phyloP scores from a whole-genome alignment of 1,140 invertebrate species.

The fruit fly (Drosophila melanogaster) region Release_6_plus_ISO1_MT NT_037436.4:3396001-3396500 shows the following conservation, averaged over 20 bases:
- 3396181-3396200: slow-evolving; percentile 19
- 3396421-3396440: slow-evolving; percentile 29
- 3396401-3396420: slow-evolving; percentile 29
- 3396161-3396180: slow-evolving; percentile 34
- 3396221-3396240: not conserved
- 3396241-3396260: too few relatives aligned
- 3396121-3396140: slow-evolving; percentile 70
- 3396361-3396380: slow-evolving; percentile 69
- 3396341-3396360: slow-evolving; percentile 26
- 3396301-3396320: not conserved
- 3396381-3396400: slow-evolving; percentile 69
- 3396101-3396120: slow-evolving; percentile 69
- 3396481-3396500: slow-evolving; percentile 84
- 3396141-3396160: slow-evolving; percentile 76
- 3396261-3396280: too few relatives aligned
- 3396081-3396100: slow-evolving; percentile 83
- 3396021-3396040: slow-evolving; percentile 35
- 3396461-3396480: slow-evolving; percentile 83
- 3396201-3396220: not conserved
- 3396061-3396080: slow-evolving; percentile 82
- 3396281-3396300: too few relatives aligned
- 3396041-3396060: slow-evolving; percentile 82
- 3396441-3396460: slow-evolving; percentile 54
- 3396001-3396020: slow-evolving; percentile 11
- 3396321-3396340: not conserved